Base-by-base conservation (phyloP, 1,140 invertebrate species). In the Drosophila parvula region DNA sequence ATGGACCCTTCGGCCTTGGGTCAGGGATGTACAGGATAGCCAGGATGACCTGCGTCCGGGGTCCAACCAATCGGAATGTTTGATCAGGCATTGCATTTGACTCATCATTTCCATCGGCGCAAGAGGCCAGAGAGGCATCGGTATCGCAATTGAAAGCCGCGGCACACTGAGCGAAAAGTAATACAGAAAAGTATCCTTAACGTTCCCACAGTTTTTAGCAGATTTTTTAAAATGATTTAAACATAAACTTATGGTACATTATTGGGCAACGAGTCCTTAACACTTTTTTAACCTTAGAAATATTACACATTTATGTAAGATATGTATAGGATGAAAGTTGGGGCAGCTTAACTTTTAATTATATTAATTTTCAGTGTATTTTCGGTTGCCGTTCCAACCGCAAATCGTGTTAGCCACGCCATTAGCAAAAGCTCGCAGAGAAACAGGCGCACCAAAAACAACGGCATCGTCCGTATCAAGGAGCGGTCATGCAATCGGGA, bases 371-470 rank as follows among this genome's bases (percentile, higher is more conserved):
- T 16, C 58, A 28, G 48, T 60, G 38, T 22, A 44, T 22, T 69
- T 36, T 27, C 10, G 32, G 67, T 34, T 58, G 53, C 44, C 22
- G 51, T 34, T 40, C 47, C 61, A 36, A 69, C 83, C 83, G 48
- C 80, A 89, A 88, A 88, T 88, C 83, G 80, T 88, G 80, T 88
- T 88, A 88, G 80, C 80, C 84, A 89, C 79, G 84, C 83, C 83
- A 88, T 88, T 89, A 88, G 83, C 84, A 89, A 89, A 80, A 84
- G 84, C 83, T 78, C 67, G 50, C 74, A 62, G 74, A 74, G 63
- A 84, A 70, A 68, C 71, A 38, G 22, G 34, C 43, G 53, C 58
- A 69, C 62, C 60, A 82, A 22, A 22, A 22, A 57, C 75, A 78
- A 70, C 38, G 60, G 40, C 58, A 56, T 34, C 65, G 45, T 50